Evolutionary conservation across 2,797 vertebrate genomes (phyloP), one percentile per base, ranked within the genome.

Genomic region (Pogoniulus pusillus): DNA sequence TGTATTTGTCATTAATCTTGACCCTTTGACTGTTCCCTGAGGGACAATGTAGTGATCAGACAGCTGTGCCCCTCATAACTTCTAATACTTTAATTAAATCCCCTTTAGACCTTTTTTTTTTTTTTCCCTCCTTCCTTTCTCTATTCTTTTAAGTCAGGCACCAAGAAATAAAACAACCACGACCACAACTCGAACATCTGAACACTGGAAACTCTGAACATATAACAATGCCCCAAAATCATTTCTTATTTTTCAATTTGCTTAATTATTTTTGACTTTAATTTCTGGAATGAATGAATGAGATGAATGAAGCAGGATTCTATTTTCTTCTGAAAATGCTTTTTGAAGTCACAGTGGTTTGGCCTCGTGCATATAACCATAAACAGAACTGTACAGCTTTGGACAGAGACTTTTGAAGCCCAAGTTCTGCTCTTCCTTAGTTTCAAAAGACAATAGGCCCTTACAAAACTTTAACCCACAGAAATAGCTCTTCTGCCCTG

Each of bases 251-350:
- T 95, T 91, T 94, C 88, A 95, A 95, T 93, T 95, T 96, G n/a
- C 95, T 89, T 95, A 96, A 95, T 96, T 95, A 95, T 95, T 96
- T 95, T 95, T 93, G 76, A 96, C 94, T 95, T 94, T 95, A 34
- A 35, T 81, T 95, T 91, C 91, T 94, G 95, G 95, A 95, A 95
- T 88, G 83, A 95, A 90, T 95, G 94, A 95, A 95, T n/a, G n/a
- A n/a, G n/a, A 95, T 88, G 83, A 95, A 90, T 95, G 94, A 95
- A 95, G 79, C 90, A 94, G 90, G 66, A 86, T 92, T 86, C 94
- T 95, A 93, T 96, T 95, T 95, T 95, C 90, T 94, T 86, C 94
- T 90, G 91, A 81, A 88, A 90, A 87, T 16, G 53, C 94, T 95
- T 95, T 95, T 93, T 95, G 93, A 95, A 94, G 94, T 94, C 35